phyloP scores from a whole-genome alignment of 1,140 invertebrate species.

The Proctacanthus coquilletti region DNA sequence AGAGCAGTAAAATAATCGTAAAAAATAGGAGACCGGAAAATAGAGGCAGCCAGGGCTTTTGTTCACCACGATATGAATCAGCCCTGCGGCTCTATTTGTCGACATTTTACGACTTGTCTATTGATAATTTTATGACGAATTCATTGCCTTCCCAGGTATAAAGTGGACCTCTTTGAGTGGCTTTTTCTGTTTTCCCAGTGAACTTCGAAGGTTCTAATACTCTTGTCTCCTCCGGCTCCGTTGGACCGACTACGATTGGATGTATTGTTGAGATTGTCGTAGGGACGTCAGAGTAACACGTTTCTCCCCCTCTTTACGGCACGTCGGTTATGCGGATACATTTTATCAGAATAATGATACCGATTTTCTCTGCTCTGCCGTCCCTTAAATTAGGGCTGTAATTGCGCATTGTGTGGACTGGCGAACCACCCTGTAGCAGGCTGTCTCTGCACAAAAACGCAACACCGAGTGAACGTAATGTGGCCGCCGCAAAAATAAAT shows the following conservation, averaged over 20 bases:
- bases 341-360: neutral
- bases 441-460: too few species aligned
- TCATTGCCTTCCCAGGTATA: neutral
- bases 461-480: neutral
- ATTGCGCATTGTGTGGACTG: too few species aligned
- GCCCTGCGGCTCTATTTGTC: neutral
- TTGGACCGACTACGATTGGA: neutral
- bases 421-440: too few species aligned
- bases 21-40: slow-evolving; percentile 1
- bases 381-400: too few species aligned
- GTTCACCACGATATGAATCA: slow-evolving; percentile 1
- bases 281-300: neutral
- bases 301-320: neutral
- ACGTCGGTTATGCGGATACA: neutral
- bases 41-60: neutral
- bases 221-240: neutral
- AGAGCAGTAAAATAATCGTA: slow-evolving; percentile 1
- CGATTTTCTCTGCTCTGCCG: too few species aligned
- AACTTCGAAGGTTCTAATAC: neutral
- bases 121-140: neutral
- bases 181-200: neutral
- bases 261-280: neutral
- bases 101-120: slow-evolving; percentile 1
- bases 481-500: neutral
- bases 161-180: neutral